A percentile compares a stretch with the other conserved stretches of the same genome.
Conservation (phyloP, 2,797 vertebrate genomes). For the Aphelocoma californica region DNA sequence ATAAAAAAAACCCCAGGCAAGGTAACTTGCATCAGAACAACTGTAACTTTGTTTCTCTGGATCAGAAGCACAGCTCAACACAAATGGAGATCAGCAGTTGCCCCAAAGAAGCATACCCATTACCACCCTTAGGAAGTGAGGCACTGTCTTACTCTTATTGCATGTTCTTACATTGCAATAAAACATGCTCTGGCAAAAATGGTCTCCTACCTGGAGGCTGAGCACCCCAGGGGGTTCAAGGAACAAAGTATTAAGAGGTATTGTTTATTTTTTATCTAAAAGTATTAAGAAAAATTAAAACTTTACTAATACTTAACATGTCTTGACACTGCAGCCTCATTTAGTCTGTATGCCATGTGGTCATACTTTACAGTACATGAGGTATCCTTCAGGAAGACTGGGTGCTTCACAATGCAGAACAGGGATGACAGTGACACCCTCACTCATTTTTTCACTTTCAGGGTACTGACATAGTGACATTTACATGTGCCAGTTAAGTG, state of each 20-base stretch:
- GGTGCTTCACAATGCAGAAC: accelerated
- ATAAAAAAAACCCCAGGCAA: not conserved
- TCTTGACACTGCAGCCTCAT: not conserved
- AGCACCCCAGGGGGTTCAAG: not conserved
- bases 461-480: not conserved
- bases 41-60: not conserved
- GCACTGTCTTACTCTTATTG: not conserved
- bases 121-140: not conserved
- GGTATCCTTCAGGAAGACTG: not conserved
- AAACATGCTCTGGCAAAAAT: not conserved
- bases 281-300: not conserved
- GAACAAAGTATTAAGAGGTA: not conserved
- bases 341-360: not conserved
- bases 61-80: not conserved
- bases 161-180: not conserved
- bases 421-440: not conserved
- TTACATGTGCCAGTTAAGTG: not conserved
- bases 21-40: not conserved
- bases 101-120: not conserved
- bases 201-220: not conserved
- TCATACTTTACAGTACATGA: accelerated
- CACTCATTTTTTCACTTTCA: not conserved
- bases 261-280: not conserved
- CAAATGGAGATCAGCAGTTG: not conserved
- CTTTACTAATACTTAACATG: not conserved